A percentile compares a stretch with the other conserved stretches of the same genome.
These are phyloP conservation scores for Chromoteleia sp. DNA, from an alignment of 2,888 invertebrate genomes.

Conservation along the genomic window DNA sequence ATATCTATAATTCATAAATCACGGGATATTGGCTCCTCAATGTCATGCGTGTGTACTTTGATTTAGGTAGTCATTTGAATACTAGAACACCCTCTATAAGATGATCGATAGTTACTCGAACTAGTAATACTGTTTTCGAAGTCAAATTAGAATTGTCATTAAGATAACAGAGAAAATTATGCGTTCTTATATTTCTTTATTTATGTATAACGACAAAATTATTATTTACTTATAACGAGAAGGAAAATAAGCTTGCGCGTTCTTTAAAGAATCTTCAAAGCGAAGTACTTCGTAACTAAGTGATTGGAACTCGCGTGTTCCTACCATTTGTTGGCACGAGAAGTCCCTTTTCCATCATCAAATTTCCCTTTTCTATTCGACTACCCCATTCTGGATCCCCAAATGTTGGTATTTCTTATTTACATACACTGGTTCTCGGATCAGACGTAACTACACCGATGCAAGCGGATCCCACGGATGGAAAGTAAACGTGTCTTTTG, in stretches of 20 bases:
- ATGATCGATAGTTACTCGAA: slow-evolving; percentile 11
- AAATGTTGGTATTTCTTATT: slow-evolving; percentile 43
- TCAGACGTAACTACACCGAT: slow-evolving; percentile 12
- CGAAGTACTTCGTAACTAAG: slow-evolving; percentile 22
- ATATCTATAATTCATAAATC: slow-evolving; percentile 24
- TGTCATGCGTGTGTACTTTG: slow-evolving; percentile 9
- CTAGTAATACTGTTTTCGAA: not conserved
- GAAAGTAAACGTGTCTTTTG: no score
- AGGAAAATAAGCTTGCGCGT: not conserved
- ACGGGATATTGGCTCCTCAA: not conserved
- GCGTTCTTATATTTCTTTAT: not conserved
- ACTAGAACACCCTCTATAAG: slow-evolving; percentile 16
- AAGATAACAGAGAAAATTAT: not conserved
- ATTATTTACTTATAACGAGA: not conserved
- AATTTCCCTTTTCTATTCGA: slow-evolving; percentile 27
- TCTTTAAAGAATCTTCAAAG: slow-evolving; percentile 23
- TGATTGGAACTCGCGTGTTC: slow-evolving; percentile 17
- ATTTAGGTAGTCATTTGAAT: slow-evolving; percentile 27
- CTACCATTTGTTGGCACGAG: slow-evolving; percentile 31
- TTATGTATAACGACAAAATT: slow-evolving; percentile 8
- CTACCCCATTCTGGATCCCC: slow-evolving; percentile 2
- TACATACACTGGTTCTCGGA: slow-evolving; percentile 9
- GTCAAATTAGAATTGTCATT: not conserved
- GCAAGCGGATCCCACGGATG: not conserved
- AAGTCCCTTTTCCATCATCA: slow-evolving; percentile 43